A percentile compares a stretch with the other conserved stretches of the same genome.
Conservation (phyloP, 1,140 invertebrate genomes). For the Drosophila simulans region DNA sequence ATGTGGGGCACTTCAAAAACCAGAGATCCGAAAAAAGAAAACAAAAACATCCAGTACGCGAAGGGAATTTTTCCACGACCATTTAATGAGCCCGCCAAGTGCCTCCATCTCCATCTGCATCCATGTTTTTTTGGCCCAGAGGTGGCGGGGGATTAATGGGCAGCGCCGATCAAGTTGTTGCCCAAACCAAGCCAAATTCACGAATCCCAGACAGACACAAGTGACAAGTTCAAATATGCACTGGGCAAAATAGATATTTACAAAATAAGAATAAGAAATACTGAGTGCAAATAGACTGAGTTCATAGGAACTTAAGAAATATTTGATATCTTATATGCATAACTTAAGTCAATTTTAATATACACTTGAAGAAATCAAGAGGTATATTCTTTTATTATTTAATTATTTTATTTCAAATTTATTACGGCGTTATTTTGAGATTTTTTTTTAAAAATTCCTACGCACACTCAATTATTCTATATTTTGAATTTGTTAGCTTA, state of each 20-base stretch:
- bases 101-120: not conserved
- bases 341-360: too few species aligned
- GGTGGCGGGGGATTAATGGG: not conserved
- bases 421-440: too few species aligned
- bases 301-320: too few species aligned
- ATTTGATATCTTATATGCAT: too few species aligned
- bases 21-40: constrained; percentile 1
- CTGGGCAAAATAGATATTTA: not conserved
- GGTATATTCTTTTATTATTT: too few species aligned
- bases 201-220: not conserved
- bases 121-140: not conserved
- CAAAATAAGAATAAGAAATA: too few species aligned
- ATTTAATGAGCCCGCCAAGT: constrained; percentile 58
- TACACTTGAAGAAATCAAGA: too few species aligned
- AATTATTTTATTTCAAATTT: too few species aligned
- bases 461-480: too few species aligned
- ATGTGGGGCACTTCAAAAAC: constrained; percentile 64
- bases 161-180: not conserved
- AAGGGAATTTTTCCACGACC: constrained; percentile 47
- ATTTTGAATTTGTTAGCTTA: not conserved
- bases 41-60: constrained; percentile 22
- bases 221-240: constrained; percentile 9
- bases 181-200: not conserved
- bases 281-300: too few species aligned
- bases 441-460: too few species aligned